Conservation (phyloP, 2,888 invertebrate genomes). For the Hyposoter dolosus region DNA sequence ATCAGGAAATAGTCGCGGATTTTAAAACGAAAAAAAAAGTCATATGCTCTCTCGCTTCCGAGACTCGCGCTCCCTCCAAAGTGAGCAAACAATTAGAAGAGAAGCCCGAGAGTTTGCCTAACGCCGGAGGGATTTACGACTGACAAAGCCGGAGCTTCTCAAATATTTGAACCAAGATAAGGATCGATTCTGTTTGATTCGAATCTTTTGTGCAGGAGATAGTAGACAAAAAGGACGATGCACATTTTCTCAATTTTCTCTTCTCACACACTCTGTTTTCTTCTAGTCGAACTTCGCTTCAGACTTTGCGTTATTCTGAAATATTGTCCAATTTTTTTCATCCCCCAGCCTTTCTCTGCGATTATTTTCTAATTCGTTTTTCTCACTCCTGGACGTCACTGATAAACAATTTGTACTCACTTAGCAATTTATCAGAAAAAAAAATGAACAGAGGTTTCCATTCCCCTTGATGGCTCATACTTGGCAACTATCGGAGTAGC, state of each 20-base stretch:
- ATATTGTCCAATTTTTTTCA: background rate
- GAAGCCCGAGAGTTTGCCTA: slow-evolving; percentile 47
- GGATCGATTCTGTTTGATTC: slow-evolving; percentile 51
- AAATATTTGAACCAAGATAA: slow-evolving; percentile 71
- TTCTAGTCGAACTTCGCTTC: background rate
- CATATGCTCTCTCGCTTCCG: background rate
- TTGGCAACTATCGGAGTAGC: background rate
- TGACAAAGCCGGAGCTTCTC: slow-evolving; percentile 52
- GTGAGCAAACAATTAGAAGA: slow-evolving; percentile 3
- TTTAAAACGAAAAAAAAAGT: slow-evolving; percentile 54
- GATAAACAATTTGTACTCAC: too few relatives aligned
- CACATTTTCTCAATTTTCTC: slow-evolving; percentile 39
- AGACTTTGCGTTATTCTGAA: too few relatives aligned
- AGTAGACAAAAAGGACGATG: slow-evolving; percentile 33
- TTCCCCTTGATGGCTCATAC: background rate
- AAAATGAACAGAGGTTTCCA: background rate
- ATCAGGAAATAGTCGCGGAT: background rate
- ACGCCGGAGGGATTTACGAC: slow-evolving; percentile 56
- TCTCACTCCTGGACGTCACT: too few relatives aligned
- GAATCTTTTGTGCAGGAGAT: background rate
- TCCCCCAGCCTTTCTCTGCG: background rate
- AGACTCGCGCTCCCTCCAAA: background rate
- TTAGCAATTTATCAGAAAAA: background rate
- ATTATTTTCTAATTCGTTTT: background rate
- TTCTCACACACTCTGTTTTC: slow-evolving; percentile 18